Evolutionary conservation across 2,888 invertebrate genomes (phyloP).

Genomic region (Punctoribates punctum): DNA sequence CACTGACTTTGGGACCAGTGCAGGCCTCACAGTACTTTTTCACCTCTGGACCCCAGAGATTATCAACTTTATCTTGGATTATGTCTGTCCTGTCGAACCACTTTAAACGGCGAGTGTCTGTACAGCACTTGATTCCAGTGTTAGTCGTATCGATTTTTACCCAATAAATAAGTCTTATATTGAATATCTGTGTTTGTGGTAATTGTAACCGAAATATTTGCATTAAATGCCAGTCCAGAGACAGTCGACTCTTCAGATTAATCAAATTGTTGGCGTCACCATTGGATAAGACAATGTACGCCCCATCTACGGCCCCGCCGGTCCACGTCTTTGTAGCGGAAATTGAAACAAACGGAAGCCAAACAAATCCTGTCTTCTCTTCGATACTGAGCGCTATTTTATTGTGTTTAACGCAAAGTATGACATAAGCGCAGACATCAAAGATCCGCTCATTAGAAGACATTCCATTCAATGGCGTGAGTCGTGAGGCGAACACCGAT

Average conservation of each 20-base stretch:
- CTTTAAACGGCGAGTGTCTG: constrained; percentile 6
- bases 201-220: constrained; percentile 43
- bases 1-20: no score
- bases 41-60: constrained; percentile 45
- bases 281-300: neutral
- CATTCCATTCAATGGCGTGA: neutral
- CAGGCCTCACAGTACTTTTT: neutral
- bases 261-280: neutral
- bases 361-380: constrained; percentile 10
- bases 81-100: constrained; percentile 38
- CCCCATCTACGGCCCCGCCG: constrained; percentile 21
- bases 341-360: constrained; percentile 41
- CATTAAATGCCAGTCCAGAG: constrained; percentile 27
- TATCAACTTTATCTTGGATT: neutral
- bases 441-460: neutral
- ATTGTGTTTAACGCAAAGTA: constrained; percentile 41
- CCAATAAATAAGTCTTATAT: constrained; percentile 38
- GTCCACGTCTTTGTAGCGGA: constrained; percentile 21
- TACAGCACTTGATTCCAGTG: constrained; percentile 37
- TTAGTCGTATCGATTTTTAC: constrained; percentile 5
- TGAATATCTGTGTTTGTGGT: constrained; percentile 39
- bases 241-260: neutral
- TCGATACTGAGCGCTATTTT: constrained; percentile 35
- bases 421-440: constrained; percentile 40
- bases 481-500: neutral